A percentile compares a stretch with the other conserved stretches of the same genome.
phyloP scores from a whole-genome alignment of 2,888 invertebrate species.

The Cistogaster globosa region DNA sequence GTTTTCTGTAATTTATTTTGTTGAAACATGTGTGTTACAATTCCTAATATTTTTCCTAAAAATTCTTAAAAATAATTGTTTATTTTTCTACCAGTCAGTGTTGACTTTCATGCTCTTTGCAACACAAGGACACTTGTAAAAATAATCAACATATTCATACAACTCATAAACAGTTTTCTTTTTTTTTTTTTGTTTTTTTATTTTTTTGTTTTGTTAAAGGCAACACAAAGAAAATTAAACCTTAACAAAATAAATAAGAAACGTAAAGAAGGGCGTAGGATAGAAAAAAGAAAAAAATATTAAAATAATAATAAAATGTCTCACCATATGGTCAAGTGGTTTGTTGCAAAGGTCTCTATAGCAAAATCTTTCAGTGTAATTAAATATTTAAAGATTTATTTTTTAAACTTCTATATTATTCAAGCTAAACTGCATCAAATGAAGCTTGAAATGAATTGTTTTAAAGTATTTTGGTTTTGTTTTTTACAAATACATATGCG shows the following conservation, averaged over 20 bases:
- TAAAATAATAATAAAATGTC: constrained; percentile 26
- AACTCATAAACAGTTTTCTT: constrained; percentile 39
- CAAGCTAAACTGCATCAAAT: constrained; percentile 44
- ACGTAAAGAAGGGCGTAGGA: background rate
- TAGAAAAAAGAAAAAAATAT: background rate
- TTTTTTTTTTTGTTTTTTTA: too few species aligned
- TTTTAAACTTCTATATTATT: constrained; percentile 6
- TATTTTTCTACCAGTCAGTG: constrained; percentile 19
- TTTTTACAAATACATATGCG: background rate
- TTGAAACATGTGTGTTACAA: constrained; percentile 38
- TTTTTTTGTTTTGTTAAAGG: background rate
- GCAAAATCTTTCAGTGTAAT: constrained; percentile 4
- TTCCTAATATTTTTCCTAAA: constrained; percentile 14
- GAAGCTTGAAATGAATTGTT: constrained; percentile 60
- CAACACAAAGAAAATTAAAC: constrained; percentile 18
- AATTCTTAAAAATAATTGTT: constrained; percentile 25
- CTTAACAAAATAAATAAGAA: background rate
- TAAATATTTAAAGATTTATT: constrained; percentile 29
- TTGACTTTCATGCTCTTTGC: constrained; percentile 6
- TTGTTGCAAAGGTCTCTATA: constrained; percentile 33
- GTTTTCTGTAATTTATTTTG: background rate
- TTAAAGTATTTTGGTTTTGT: constrained; percentile 13
- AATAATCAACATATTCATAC: constrained; percentile 63
- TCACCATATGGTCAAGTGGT: constrained; percentile 68
- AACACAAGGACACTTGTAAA: constrained; percentile 64